These are phyloP conservation scores for Platygyra sinensis DNA, from an alignment of 64 coral and sea anemone genomes.

Conservation along the genomic window DNA sequence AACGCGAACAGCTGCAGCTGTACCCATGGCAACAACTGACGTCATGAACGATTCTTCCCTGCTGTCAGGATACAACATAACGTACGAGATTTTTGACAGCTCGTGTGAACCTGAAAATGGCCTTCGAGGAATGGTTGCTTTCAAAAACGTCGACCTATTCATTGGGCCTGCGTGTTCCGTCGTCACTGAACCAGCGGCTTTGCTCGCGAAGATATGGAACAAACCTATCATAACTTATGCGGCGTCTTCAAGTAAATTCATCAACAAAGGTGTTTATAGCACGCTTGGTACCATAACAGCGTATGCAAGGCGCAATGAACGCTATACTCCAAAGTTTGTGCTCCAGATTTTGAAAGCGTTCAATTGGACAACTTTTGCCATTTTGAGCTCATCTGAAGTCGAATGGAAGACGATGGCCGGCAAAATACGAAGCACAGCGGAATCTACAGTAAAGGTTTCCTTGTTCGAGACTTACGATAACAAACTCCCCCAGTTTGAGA, in stretches of 20 bases:
- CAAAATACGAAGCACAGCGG: conserved; percentile 13
- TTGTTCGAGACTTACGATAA: conserved; percentile 59
- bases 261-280: conserved; percentile 52
- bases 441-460: conserved; percentile 24
- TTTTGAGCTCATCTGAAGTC: conserved; percentile 59
- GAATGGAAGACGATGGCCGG: conserved; percentile 71
- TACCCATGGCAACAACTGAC: conserved; percentile 54
- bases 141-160: conserved; percentile 18
- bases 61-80: conserved; percentile 48
- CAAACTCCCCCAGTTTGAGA: conserved; percentile 22
- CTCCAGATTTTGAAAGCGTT: conserved; percentile 46
- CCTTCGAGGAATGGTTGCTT: conserved; percentile 49
- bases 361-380: conserved; percentile 77
- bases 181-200: conserved; percentile 47
- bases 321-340: conserved; percentile 58
- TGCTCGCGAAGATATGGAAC: conserved; percentile 69
- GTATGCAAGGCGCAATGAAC: conserved; percentile 53
- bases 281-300: conserved; percentile 66
- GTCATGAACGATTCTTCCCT: conserved; percentile 34
- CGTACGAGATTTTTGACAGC: conserved; percentile 62
- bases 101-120: conserved; percentile 62
- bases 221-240: conserved; percentile 72
- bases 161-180: conserved; percentile 72
- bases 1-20: conserved; percentile 59
- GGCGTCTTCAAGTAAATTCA: conserved; percentile 68